These are phyloP conservation scores for Drosophila tsacasi DNA, from an alignment of 1,140 invertebrate genomes.

Conservation along the genomic window DNA sequence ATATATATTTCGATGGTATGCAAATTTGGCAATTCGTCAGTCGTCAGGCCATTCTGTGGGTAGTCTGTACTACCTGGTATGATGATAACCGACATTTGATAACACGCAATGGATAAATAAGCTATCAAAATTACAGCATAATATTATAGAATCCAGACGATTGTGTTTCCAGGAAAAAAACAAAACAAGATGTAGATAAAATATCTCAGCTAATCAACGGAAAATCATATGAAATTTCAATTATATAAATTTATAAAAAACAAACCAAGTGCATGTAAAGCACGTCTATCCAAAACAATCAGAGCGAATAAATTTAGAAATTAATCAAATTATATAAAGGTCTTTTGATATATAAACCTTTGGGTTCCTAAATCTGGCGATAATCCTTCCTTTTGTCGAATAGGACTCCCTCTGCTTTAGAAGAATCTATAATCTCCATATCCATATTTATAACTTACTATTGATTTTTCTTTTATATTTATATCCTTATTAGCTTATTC, in stretches of 20 bases:
- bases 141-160: slow-evolving; percentile 10
- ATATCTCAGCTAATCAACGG: slow-evolving; percentile 33
- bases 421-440: too few species aligned
- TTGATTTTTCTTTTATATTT: too few species aligned
- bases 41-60: slow-evolving; percentile 15
- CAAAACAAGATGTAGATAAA: slow-evolving; percentile 35
- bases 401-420: too few species aligned
- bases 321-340: slow-evolving; percentile 43
- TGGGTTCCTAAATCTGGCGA: background rate
- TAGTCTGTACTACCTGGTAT: slow-evolving; percentile 41
- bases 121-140: slow-evolving; percentile 31
- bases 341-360: background rate
- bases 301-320: slow-evolving; percentile 77
- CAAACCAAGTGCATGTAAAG: slow-evolving; percentile 51
- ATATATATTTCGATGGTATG: slow-evolving; percentile 32
- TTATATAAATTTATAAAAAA: slow-evolving; percentile 52
- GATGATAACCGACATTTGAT: slow-evolving; percentile 15
- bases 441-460: too few species aligned
- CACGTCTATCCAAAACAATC: slow-evolving; percentile 72
- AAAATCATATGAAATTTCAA: slow-evolving; percentile 32
- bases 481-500: too few species aligned
- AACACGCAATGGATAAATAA: slow-evolving; percentile 14
- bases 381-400: background rate
- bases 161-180: slow-evolving; percentile 24
- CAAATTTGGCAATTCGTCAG: slow-evolving; percentile 45